Conservation (phyloP, 2,888 invertebrate genomes). For the Eupeodes luniger region DNA sequence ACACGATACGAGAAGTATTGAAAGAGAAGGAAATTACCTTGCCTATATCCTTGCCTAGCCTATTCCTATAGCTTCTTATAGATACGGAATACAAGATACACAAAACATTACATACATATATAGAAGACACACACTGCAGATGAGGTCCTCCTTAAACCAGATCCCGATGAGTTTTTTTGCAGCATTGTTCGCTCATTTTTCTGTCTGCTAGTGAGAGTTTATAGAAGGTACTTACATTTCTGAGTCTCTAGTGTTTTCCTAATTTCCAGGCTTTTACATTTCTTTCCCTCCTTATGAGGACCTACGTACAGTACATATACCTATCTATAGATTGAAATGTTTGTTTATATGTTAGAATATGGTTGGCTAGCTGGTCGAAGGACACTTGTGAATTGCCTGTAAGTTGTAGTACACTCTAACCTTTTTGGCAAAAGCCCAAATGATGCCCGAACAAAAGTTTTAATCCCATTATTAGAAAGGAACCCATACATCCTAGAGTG, state of each 20-base stretch:
- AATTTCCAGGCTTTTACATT: conserved; percentile 48
- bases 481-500: neutral
- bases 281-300: neutral
- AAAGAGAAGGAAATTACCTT: conserved; percentile 66
- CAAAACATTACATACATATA: too few species aligned
- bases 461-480: conserved; percentile 70
- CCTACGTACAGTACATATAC: conserved; percentile 10
- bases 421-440: conserved; percentile 66
- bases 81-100: neutral
- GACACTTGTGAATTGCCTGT: conserved; percentile 70
- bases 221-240: neutral
- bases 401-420: conserved; percentile 56
- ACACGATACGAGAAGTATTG: neutral
- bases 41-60: conserved; percentile 59
- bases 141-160: conserved; percentile 14
- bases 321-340: neutral
- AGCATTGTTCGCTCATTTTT: conserved; percentile 54
- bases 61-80: conserved; percentile 9
- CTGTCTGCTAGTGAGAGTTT: neutral
- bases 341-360: conserved; percentile 9
- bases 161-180: conserved; percentile 34
- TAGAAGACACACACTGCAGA: conserved; percentile 12
- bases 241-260: conserved; percentile 21
- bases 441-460: conserved; percentile 71
- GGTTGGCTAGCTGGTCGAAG: conserved; percentile 41